Percentiles rank a stretch among this genome's conserved stretches.
Conservation (phyloP, 1,140 invertebrate genomes). For the Eriosoma lanigerum region DNA sequence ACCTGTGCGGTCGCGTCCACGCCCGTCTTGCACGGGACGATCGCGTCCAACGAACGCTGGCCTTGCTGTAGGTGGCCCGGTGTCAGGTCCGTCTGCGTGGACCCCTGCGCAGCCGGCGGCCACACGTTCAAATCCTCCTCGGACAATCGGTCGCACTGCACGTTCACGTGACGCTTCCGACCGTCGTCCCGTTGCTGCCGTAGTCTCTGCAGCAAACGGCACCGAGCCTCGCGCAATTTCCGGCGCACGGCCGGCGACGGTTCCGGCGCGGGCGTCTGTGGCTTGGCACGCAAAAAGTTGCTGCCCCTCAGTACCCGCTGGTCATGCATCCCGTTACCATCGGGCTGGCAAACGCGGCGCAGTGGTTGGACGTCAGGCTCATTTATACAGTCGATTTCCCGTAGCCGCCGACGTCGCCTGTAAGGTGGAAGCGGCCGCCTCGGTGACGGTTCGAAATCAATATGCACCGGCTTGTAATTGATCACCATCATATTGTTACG, state of each 20-base stretch:
- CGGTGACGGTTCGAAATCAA: background rate
- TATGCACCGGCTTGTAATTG: background rate
- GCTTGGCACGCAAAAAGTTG: background rate
- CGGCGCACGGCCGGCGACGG: background rate
- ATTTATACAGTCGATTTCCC: background rate
- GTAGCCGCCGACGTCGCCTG: background rate
- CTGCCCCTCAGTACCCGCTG: background rate
- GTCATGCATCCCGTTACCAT: no score
- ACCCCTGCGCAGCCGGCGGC: background rate
- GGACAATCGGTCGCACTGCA: background rate
- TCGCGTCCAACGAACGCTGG: no score
- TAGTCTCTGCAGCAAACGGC: background rate
- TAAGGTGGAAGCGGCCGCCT: background rate
- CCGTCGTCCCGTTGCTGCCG: background rate
- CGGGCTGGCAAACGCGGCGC: no score
- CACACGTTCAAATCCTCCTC: no score
- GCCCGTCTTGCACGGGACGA: slow-evolving; percentile 2
- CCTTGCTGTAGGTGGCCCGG: background rate
- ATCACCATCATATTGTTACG: background rate
- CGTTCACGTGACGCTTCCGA: background rate
- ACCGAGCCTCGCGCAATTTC: background rate
- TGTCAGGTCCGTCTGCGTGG: background rate
- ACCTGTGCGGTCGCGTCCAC: slow-evolving; percentile 3
- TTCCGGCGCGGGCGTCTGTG: background rate
- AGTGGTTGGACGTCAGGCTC: no score